Percentiles rank a stretch among this genome's conserved stretches.
Evolutionary conservation across 2,797 vertebrate species (phyloP).

Genomic region (Acridotheres tristis): DNA sequence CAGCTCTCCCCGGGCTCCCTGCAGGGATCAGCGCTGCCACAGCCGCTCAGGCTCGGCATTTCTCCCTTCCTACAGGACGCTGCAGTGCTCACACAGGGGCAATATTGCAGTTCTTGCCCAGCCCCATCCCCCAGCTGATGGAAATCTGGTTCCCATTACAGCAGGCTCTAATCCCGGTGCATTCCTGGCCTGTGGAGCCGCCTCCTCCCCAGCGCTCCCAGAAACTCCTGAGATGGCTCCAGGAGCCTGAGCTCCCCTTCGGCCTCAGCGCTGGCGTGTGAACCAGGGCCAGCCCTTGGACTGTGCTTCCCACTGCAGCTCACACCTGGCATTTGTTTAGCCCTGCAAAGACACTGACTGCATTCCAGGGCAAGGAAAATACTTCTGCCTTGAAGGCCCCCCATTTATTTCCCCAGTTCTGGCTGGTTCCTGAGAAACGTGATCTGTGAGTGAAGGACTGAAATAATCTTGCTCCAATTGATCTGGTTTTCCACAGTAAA

Average conservation of each 20-base stretch:
- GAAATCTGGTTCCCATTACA: conserved; percentile 51
- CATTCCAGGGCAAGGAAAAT: conserved; percentile 7
- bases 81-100: background rate
- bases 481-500: background rate
- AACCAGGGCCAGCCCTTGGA: conserved; percentile 9
- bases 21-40: background rate
- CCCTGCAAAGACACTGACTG: background rate
- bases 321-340: conserved; percentile 32
- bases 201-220: background rate
- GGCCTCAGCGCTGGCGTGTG: background rate
- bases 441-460: background rate
- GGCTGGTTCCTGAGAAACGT: background rate
- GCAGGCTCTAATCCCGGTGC: background rate
- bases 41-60: background rate
- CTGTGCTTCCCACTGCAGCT: background rate
- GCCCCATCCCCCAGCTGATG: background rate
- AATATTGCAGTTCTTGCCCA: background rate
- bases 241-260: background rate
- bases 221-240: conserved; percentile 9
- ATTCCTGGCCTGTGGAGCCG: conserved; percentile 13
- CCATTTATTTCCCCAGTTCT: conserved; percentile 28
- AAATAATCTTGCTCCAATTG: conserved; percentile 20
- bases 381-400: conserved; percentile 20
- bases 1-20: accelerated
- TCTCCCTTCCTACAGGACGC: background rate